These are phyloP conservation scores for Leiothrix lutea DNA, from an alignment of 2,113 vertebrate species.

Conservation along the genomic window DNA sequence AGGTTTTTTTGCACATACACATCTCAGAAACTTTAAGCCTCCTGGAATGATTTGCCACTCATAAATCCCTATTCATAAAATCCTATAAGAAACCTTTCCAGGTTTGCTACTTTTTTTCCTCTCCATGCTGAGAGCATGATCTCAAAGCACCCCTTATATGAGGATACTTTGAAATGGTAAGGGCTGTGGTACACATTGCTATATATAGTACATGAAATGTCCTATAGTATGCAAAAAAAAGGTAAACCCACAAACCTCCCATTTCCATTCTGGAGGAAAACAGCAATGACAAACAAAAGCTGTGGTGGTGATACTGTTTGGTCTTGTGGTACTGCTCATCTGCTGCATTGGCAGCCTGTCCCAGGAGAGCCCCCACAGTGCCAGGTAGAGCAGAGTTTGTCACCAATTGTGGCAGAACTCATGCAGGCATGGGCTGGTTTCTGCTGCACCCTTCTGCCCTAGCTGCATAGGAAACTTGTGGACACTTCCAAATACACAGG, in stretches of 20 bases:
- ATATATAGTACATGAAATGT: background rate
- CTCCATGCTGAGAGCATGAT: background rate
- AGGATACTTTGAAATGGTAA: background rate
- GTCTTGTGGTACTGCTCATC: background rate
- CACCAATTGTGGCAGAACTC: fast-evolving
- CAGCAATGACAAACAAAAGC: background rate
- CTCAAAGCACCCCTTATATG: background rate
- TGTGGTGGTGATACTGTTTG: background rate
- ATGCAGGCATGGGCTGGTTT: background rate
- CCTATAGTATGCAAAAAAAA: background rate
- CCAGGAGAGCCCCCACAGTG: too few species aligned
- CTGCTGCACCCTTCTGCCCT: background rate
- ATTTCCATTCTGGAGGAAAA: background rate
- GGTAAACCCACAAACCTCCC: background rate
- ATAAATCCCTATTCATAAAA: background rate
- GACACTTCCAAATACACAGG: background rate
- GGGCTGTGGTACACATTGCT: background rate
- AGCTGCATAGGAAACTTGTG: background rate
- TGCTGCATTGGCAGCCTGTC: fast-evolving
- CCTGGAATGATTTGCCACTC: background rate
- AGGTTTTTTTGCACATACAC: background rate
- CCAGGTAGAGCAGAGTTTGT: background rate
- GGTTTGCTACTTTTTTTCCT: background rate
- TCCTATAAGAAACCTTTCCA: background rate
- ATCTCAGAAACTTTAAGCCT: background rate